Conservation (phyloP, 2,797 vertebrate species). For the Phrynocephalus vlangalii region DNA sequence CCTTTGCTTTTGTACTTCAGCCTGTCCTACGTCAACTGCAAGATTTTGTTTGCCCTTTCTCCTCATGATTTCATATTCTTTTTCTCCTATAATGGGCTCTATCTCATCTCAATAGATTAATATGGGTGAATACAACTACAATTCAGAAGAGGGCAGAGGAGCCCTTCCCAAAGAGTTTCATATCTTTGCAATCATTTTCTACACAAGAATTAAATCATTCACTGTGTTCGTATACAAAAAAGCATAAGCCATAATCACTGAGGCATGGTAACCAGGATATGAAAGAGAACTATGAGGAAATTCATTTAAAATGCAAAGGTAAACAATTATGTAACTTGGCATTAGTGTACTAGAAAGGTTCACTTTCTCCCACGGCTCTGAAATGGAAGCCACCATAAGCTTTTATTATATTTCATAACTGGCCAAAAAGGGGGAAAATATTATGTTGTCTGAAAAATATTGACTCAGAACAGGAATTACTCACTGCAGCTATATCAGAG, state of each 20-base stretch:
- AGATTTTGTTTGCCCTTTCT: neutral
- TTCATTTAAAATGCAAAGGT: constrained; percentile 28
- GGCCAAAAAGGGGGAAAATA: neutral
- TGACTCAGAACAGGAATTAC: neutral
- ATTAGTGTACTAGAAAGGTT: neutral
- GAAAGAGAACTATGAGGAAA: constrained; percentile 23
- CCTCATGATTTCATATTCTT: neutral
- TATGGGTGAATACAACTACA: neutral
- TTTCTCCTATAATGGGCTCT: neutral
- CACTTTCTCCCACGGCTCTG: neutral
- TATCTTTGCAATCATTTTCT: neutral
- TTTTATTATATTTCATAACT: neutral
- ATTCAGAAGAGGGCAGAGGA: neutral
- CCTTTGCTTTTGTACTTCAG: neutral
- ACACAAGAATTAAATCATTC: neutral
- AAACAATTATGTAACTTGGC: constrained; percentile 15
- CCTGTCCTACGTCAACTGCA: neutral
- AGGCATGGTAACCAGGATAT: neutral
- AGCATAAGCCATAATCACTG: constrained; percentile 1
- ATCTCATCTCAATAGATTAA: neutral
- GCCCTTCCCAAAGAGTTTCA: neutral
- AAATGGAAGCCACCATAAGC: neutral
- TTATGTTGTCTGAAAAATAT: constrained; percentile 7
- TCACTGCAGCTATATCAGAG: neutral
- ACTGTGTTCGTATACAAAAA: neutral